phyloP scores from a whole-genome alignment of 1,140 invertebrate species.

The Drosophila sucinea region DNA sequence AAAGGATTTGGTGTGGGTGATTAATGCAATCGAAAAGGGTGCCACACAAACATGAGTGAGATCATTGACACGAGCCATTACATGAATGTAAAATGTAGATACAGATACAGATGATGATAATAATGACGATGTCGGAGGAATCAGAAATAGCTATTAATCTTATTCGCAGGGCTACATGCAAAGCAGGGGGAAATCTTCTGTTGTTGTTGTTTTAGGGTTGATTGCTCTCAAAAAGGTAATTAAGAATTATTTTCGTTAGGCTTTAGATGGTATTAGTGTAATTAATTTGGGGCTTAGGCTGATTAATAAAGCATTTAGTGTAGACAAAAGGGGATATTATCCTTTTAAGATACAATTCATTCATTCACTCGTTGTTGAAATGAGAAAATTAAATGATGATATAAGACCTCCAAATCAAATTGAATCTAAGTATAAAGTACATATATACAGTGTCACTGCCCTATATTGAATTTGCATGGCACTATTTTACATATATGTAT shows the following conservation, averaged over 20 bases:
- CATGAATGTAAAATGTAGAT: not conserved
- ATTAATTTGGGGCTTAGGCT: conserved; percentile 13
- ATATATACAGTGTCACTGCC: too few species aligned
- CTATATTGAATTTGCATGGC: too few species aligned
- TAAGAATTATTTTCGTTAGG: conserved; percentile 47
- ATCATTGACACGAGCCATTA: conserved; percentile 72
- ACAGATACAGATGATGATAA: not conserved
- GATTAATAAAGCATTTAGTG: conserved; percentile 9
- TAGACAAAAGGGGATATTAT: too few species aligned
- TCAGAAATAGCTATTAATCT: conserved; percentile 51
- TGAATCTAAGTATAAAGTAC: too few species aligned
- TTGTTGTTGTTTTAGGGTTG: conserved; percentile 6
- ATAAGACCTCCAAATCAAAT: too few species aligned
- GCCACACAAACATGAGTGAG: conserved; percentile 19
- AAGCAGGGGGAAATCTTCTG: not conserved
- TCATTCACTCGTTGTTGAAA: too few species aligned
- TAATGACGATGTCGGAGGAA: conserved; percentile 31
- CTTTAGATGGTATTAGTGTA: conserved; percentile 34
- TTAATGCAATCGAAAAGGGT: conserved; percentile 67
- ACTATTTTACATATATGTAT: too few species aligned
- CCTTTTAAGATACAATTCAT: too few species aligned
- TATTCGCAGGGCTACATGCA: conserved; percentile 27
- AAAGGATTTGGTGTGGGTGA: conserved; percentile 65
- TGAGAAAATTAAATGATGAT: too few species aligned
- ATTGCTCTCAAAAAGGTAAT: conserved; percentile 23